These are phyloP conservation scores for Amphiduros pacificus DNA, from an alignment of 2,888 invertebrate species.

Conservation along the genomic window DNA sequence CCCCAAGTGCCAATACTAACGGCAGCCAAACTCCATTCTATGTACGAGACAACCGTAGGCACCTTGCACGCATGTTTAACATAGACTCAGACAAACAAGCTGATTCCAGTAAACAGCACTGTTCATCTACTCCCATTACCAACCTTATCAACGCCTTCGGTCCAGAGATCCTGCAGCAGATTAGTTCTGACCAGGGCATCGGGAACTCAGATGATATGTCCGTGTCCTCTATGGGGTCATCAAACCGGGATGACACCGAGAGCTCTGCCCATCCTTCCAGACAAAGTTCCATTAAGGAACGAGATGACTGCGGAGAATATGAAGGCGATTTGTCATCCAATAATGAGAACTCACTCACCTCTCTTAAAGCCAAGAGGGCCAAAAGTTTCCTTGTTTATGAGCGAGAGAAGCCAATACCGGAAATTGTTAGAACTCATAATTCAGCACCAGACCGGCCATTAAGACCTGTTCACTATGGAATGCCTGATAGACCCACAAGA, in stretches of 20 bases:
- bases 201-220: constrained; percentile 12
- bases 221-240: constrained; percentile 5
- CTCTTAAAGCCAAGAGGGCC: constrained; percentile 4
- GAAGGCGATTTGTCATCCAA: constrained; percentile 22
- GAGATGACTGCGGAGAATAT: constrained; percentile 7
- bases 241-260: constrained; percentile 7
- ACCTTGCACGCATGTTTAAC: constrained; percentile 12
- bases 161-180: constrained; percentile 8
- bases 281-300: neutral
- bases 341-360: constrained; percentile 20
- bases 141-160: neutral
- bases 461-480: neutral
- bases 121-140: neutral
- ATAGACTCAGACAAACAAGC: neutral
- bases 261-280: constrained; percentile 7
- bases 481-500: neutral
- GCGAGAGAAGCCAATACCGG: constrained; percentile 4
- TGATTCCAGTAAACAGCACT: neutral
- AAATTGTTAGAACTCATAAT: too few species aligned
- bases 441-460: neutral
- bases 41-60: constrained; percentile 2
- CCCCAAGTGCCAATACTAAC: constrained; percentile 5
- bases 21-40: constrained; percentile 12
- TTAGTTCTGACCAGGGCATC: constrained; percentile 16
- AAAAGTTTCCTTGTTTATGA: constrained; percentile 1